These are phyloP conservation scores for Pantherophis guttatus DNA, from an alignment of 2,113 vertebrate species.

Conservation along the genomic window DNA sequence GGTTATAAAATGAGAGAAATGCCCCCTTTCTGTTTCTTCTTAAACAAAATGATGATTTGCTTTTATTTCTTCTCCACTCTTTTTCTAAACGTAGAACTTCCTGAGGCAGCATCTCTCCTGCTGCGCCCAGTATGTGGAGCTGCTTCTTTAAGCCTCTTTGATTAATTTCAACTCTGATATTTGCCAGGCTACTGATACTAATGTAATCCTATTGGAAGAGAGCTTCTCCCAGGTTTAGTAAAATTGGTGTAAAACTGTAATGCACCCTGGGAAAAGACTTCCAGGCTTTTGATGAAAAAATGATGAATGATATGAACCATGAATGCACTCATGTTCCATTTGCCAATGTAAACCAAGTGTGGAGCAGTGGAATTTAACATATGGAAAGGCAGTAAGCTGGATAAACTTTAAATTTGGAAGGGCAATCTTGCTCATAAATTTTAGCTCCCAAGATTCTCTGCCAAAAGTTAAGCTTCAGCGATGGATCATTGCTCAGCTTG, in stretches of 20 bases:
- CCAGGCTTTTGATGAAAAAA: conserved; percentile 56
- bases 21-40: not conserved
- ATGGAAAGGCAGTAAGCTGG: not conserved
- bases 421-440: not conserved
- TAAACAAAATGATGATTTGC: not conserved
- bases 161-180: conserved; percentile 71
- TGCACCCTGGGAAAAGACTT: conserved; percentile 58
- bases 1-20: not conserved
- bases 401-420: not conserved
- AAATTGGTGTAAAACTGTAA: conserved; percentile 56
- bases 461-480: not conserved
- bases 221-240: conserved; percentile 43
- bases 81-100: conserved; percentile 27
- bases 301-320: conserved; percentile 67
- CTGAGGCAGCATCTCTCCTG: conserved; percentile 65
- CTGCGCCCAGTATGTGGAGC: conserved; percentile 48
- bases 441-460: not conserved
- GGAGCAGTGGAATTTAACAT: conserved; percentile 33
- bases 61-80: conserved; percentile 16
- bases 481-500: not conserved
- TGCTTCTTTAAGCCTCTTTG: conserved; percentile 61
- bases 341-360: conserved; percentile 23
- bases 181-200: conserved; percentile 69
- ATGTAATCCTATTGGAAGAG: conserved; percentile 66
- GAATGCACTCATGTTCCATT: conserved; percentile 41